A percentile compares a stretch with the other conserved stretches of the same genome.
Evolutionary conservation across 2,797 vertebrate species (phyloP).

Genomic region (Melanotaenia pygmaea): DNA sequence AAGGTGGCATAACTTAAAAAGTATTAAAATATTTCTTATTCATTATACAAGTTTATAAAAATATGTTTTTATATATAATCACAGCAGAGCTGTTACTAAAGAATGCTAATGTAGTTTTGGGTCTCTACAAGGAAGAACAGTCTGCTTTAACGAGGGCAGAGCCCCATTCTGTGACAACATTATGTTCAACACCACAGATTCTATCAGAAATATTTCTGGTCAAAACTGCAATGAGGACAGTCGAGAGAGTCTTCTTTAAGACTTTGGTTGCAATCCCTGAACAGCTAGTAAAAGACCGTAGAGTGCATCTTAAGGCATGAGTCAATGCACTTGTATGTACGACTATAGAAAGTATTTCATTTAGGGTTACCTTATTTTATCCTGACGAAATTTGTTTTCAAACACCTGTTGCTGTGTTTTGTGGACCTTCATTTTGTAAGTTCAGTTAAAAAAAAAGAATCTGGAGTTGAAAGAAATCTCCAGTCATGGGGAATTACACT

Average conservation of each 20-base stretch:
- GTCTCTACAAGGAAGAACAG: conserved; percentile 13
- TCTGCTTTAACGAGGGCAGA: conserved; percentile 7
- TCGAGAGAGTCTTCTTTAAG: conserved; percentile 6
- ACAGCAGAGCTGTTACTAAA: neutral
- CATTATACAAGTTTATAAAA: neutral
- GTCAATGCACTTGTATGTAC: too few relatives aligned
- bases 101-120: conserved; percentile 6
- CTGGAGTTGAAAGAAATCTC: neutral
- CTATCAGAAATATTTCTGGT: conserved; percentile 18
- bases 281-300: conserved; percentile 7
- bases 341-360: neutral
- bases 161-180: neutral
- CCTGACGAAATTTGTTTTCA: conserved; percentile 9
- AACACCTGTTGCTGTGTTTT: neutral
- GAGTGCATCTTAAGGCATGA: conserved; percentile 27
- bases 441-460: neutral
- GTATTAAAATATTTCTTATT: neutral
- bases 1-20: neutral
- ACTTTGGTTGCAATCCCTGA: too few relatives aligned
- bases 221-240: conserved; percentile 5
- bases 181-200: neutral
- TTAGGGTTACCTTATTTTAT: neutral
- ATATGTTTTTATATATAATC: neutral
- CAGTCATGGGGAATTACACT: neutral
- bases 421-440: neutral